Base-by-base conservation (phyloP, 2,888 invertebrate species). In the Ochlodes sylvanus region DNA sequence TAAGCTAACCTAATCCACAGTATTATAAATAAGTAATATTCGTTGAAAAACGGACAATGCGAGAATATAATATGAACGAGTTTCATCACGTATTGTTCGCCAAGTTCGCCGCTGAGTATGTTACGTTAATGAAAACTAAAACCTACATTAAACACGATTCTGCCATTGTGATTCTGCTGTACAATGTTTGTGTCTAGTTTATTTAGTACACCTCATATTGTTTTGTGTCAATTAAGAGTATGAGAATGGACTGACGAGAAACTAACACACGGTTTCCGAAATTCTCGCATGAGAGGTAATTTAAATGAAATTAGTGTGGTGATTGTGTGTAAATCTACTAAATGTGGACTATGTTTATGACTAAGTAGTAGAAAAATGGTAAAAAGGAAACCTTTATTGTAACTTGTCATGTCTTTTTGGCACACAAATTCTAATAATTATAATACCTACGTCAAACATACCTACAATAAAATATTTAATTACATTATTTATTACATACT, bases 71-170 rank as follows among this genome's bases (percentile, higher is more conserved):
- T 63, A 57, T 54, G 57, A 57, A 69, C 61, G 66, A 34, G 69
- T 70, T 68, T 68, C 69, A 70, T 69, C 65, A 68, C 55, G 27
- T 63, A 69, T 72, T 75, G 70, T 71, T 72, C 68, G 56, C 69
- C 69, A 57, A 68, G 67, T 57, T 71, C 64, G 60, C 50, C 60
- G 60, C 60, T 42, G 60, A 66, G 66, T 66, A 66, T 60, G 66
- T 60, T 66, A 66, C 58, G 34, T 14, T 60, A 58, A 60, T 66
- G 60, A 66, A 66, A 66, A 66, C 66, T 60, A 60, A 66, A 65
- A 32, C 65, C 52, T 60, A 60, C 58, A 66, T 66, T 60, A 32
- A 66, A 66, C 54, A 66, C 54, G 52, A 66, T 66, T 66, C 58
- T 27, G 52, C 65, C 52, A 65, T 58, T 66, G 66, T 66, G 42